phyloP scores from a whole-genome alignment of 2,888 invertebrate genomes.

The Melieria omissa region DNA sequence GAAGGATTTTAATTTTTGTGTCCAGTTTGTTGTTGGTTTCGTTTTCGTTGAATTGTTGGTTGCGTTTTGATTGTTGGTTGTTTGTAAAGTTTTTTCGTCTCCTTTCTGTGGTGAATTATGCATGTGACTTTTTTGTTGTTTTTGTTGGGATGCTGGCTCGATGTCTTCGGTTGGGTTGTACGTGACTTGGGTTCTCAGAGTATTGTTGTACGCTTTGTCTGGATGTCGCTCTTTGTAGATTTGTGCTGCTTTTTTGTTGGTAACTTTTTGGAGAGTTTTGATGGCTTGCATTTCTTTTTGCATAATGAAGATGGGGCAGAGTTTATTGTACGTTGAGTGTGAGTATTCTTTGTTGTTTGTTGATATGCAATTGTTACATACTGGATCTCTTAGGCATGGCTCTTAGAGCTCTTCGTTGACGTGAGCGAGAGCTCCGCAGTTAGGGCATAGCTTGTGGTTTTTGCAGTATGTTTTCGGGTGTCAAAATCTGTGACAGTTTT shows the following conservation, averaged over 20 bases:
- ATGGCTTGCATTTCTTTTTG: conserved; percentile 20
- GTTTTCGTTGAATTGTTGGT: neutral
- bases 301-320: conserved; percentile 4
- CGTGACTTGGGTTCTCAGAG: neutral
- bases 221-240: neutral
- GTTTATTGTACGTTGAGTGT: conserved; percentile 1
- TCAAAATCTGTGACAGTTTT: too few species aligned
- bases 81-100: too few species aligned
- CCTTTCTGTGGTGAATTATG: too few species aligned
- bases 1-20: neutral
- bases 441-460: too few species aligned
- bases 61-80: too few species aligned
- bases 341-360: neutral
- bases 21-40: conserved; percentile 1
- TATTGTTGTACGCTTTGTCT: neutral
- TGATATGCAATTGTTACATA: conserved; percentile 8
- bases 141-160: neutral
- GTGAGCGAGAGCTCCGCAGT: neutral
- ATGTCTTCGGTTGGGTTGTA: neutral
- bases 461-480: too few species aligned
- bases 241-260: conserved; percentile 11
- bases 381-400: neutral
- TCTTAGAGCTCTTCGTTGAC: conserved; percentile 4
- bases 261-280: conserved; percentile 9
- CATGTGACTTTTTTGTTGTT: too few species aligned